Evolutionary conservation across 2,888 invertebrate genomes (phyloP).

Genomic region (Cyaniris semiargus): DNA sequence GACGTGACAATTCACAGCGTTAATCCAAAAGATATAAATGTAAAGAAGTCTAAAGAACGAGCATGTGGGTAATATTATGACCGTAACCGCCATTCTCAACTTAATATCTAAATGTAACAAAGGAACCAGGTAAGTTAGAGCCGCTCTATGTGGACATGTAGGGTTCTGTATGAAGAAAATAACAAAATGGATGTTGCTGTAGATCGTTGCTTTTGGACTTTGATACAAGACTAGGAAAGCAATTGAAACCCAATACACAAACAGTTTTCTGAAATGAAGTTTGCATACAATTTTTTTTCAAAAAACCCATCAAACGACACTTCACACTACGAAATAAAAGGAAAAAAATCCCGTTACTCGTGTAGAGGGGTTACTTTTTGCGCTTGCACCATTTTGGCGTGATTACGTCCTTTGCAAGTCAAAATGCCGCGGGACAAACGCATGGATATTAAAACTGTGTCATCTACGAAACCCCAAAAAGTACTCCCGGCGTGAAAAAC

Average conservation of each 20-base stretch:
- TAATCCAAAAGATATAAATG: conserved; percentile 57
- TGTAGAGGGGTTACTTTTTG: conserved; percentile 9
- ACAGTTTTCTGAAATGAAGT: neutral
- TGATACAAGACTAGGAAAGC: neutral
- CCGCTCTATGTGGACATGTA: neutral
- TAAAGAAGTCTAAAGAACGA: conserved; percentile 62
- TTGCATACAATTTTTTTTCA: neutral
- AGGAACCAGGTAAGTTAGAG: conserved; percentile 39
- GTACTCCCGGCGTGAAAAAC: conserved; percentile 65
- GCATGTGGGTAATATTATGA: conserved; percentile 70
- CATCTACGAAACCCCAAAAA: conserved; percentile 43
- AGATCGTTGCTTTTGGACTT: neutral
- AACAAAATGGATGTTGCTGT: neutral
- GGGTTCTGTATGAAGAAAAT: neutral
- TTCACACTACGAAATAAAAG: conserved; percentile 8
- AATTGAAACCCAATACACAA: neutral
- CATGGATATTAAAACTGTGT: conserved; percentile 2
- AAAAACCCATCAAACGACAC: neutral
- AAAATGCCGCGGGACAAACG: neutral
- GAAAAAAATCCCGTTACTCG: neutral
- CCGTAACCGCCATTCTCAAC: conserved; percentile 63
- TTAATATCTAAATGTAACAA: conserved; percentile 71
- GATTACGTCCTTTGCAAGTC: conserved; percentile 21
- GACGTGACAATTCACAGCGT: conserved; percentile 47
- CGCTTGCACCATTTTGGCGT: conserved; percentile 14